Evolutionary conservation across 1,140 invertebrate species (phyloP).

Genomic region (Drosophila nikananu): DNA sequence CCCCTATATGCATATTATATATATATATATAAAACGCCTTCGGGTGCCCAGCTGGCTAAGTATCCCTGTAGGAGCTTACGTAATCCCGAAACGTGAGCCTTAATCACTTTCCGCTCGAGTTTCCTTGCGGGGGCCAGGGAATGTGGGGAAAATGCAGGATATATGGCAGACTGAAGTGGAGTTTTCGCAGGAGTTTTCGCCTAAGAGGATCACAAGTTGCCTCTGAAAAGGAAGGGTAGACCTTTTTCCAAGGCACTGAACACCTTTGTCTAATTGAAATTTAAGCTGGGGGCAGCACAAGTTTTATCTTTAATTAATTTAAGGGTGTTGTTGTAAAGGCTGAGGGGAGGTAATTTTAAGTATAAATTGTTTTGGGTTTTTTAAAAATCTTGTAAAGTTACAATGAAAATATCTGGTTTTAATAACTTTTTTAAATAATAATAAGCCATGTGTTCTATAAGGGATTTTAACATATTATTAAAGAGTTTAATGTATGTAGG

Average conservation of each 20-base stretch:
- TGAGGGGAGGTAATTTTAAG: no score
- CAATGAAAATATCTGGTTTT: not conserved
- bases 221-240: not conserved
- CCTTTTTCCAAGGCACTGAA: constrained; percentile 17
- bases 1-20: not conserved
- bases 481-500: not conserved
- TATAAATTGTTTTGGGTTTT: not conserved
- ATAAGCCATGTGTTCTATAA: not conserved
- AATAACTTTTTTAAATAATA: not conserved
- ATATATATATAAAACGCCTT: constrained; percentile 10
- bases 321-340: not conserved
- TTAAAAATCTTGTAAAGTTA: not conserved
- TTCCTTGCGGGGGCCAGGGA: not conserved
- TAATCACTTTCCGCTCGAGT: constrained; percentile 51
- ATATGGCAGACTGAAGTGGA: constrained; percentile 32
- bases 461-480: no score
- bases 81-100: constrained; percentile 67
- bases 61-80: constrained; percentile 81
- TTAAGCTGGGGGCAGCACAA: constrained; percentile 5
- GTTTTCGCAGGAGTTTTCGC: constrained; percentile 35
- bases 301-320: constrained; percentile 31
- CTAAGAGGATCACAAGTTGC: constrained; percentile 37
- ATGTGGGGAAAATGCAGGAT: not conserved
- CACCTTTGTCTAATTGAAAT: constrained; percentile 27
- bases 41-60: constrained; percentile 54